phyloP scores from a whole-genome alignment of 2,888 invertebrate species.

The Amiota minor region DNA sequence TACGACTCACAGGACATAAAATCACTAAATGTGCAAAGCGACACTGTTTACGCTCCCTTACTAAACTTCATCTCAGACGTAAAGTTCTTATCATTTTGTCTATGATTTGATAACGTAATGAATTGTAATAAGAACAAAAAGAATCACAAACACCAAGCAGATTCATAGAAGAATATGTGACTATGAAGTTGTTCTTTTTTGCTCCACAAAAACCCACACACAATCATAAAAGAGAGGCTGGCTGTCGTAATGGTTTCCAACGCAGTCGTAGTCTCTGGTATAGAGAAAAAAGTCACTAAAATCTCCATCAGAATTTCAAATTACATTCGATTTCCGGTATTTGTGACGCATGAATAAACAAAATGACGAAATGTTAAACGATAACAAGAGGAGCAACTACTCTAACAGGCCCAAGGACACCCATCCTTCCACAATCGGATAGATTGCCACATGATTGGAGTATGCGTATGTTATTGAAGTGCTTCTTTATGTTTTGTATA shows the following conservation, averaged over 20 bases:
- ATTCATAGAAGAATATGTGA: constrained; percentile 22
- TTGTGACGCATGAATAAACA: constrained; percentile 69
- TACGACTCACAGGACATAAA: constrained; percentile 29
- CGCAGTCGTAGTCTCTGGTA: no score
- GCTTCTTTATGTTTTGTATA: no score
- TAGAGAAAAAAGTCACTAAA: constrained; percentile 32
- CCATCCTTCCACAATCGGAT: no score
- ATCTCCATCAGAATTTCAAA: constrained; percentile 70
- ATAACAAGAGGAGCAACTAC: constrained; percentile 24
- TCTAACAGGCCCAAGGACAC: background rate
- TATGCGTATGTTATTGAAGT: no score
- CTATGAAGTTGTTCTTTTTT: background rate
- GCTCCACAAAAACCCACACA: constrained; percentile 19
- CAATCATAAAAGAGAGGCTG: background rate
- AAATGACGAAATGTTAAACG: constrained; percentile 54
- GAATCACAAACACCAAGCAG: constrained; percentile 5
- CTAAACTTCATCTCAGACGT: background rate
- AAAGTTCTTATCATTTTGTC: constrained; percentile 43
- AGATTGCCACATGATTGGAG: background rate
- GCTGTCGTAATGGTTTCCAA: constrained; percentile 30
- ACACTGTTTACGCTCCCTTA: constrained; percentile 7
- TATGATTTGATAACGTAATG: constrained; percentile 59
- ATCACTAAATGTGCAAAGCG: constrained; percentile 39
- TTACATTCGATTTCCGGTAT: constrained; percentile 71
- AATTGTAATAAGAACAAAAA: constrained; percentile 40